Percentiles rank a stretch among this genome's conserved stretches.
Conservation (phyloP, 2,797 vertebrate species). For the Hippopotamyrus pictus region DNA sequence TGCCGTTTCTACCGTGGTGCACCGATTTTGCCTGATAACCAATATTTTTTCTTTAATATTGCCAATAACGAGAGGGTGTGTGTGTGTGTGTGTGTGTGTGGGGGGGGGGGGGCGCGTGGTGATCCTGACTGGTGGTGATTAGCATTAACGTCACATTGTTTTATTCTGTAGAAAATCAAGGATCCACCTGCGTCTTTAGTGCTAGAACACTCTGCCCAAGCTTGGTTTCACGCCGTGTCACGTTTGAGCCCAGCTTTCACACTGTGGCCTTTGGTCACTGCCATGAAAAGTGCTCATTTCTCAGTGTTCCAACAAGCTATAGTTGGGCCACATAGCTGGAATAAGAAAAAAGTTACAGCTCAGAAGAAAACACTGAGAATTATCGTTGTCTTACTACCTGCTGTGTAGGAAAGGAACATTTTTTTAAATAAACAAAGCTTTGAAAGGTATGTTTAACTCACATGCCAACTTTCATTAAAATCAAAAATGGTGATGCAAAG, state of each 20-base stretch:
- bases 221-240: neutral
- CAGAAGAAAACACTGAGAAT: neutral
- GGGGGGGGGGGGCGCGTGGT: too few species aligned
- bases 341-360: neutral
- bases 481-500: neutral
- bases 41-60: too few species aligned
- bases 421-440: neutral
- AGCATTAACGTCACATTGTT: neutral
- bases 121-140: neutral
- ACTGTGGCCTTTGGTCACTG: neutral
- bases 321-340: neutral
- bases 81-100: too few species aligned
- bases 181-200: neutral
- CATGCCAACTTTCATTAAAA: neutral
- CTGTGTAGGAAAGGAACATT: neutral
- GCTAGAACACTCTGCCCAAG: neutral
- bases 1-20: too few species aligned
- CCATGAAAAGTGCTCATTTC: neutral
- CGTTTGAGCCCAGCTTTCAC: neutral
- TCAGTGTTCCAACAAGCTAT: neutral
- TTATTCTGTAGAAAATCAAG: neutral
- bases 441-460: neutral
- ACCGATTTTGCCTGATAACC: too few species aligned
- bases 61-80: too few species aligned
- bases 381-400: neutral